phyloP scores from a whole-genome alignment of 2,797 vertebrate species.

The Alca torda region DNA sequence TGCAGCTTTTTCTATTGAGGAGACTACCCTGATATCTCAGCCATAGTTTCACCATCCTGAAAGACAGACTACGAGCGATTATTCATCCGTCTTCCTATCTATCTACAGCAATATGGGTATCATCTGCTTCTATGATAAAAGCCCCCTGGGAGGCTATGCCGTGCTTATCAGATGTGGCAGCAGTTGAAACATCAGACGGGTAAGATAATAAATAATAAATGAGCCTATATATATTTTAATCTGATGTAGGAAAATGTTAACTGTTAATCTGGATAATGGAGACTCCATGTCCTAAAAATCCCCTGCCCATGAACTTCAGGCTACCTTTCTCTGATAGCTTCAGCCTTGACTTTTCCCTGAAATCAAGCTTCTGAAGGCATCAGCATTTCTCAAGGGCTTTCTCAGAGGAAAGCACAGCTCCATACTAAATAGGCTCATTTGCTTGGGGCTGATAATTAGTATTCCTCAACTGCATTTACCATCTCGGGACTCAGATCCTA shows the following conservation, averaged over 20 bases:
- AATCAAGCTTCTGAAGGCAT: constrained; percentile 29
- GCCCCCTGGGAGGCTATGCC: background rate
- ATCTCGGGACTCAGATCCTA: background rate
- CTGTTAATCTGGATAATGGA: constrained; percentile 63
- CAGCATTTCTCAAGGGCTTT: constrained; percentile 43
- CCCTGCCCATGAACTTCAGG: background rate
- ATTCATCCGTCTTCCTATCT: constrained; percentile 51
- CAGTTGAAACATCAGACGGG: constrained; percentile 69
- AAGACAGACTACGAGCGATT: constrained; percentile 47
- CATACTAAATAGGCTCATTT: constrained; percentile 9
- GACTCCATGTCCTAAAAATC: background rate
- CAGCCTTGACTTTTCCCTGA: background rate
- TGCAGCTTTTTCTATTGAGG: constrained; percentile 29
- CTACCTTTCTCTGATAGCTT: constrained; percentile 14
- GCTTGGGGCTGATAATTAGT: background rate
- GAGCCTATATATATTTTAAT: constrained; percentile 65
- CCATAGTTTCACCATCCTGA: constrained; percentile 31
- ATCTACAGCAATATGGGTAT: constrained; percentile 20
- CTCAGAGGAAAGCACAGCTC: background rate
- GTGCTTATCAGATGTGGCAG: constrained; percentile 56
- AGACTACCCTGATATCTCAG: constrained; percentile 23
- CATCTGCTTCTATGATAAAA: constrained; percentile 41
- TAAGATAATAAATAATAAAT: constrained; percentile 71
- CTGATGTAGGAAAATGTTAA: constrained; percentile 60
- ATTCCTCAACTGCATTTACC: background rate